Evolutionary conservation across 1,140 invertebrate species (phyloP), one percentile per base, ranked within the genome.

Genomic region (Mya arenaria): DNA sequence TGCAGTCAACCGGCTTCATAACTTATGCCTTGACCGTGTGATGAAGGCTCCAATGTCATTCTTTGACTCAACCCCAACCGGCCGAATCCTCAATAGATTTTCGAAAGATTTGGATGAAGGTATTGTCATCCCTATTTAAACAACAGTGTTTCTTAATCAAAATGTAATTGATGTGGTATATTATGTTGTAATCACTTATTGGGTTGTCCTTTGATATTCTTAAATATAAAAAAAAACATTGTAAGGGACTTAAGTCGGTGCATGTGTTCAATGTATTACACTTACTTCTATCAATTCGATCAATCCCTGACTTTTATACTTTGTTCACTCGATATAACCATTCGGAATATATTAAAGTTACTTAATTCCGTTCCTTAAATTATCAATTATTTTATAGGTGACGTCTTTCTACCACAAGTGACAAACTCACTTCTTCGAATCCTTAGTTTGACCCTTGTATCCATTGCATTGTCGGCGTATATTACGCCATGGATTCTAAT

Each of bases 51-150:
- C 94, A 36, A 92, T 94, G 92, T 92, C 92, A 86, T 95, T 94
- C 91, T 95, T 95, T 87, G 96, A 96, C 89, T 91, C 94, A 6
- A 96, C 95, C 32, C 94, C 94, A 15, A 91, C 93, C 32, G 94
- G 94, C 72, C 91, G 94, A 85, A 93, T 95, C 85, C 90, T 95
- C 86, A 95, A 95, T 90, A 91, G 94, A 87, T 94, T 92, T 39
- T 89, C 90, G 69, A 80, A 86, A 85, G 23, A 69, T 86, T 30
- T 84, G 84, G 63, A 87, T 86, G 86, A 88, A 83, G 77, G 52
- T 90, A 25, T 77, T 82, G 41, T 30, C 17, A 23, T 23, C 25
- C 4, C 48, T 52, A 52, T 52, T 8, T 3, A 52, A 52, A 23
- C 4, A 52, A 52, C 48, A n/a, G n/a, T n/a, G n/a, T n/a, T n/a